A percentile compares a stretch with the other conserved stretches of the same genome.
These are phyloP conservation scores for Corythornis madagascariensis DNA, from an alignment of 2,113 vertebrate genomes.

Conservation along the genomic window DNA sequence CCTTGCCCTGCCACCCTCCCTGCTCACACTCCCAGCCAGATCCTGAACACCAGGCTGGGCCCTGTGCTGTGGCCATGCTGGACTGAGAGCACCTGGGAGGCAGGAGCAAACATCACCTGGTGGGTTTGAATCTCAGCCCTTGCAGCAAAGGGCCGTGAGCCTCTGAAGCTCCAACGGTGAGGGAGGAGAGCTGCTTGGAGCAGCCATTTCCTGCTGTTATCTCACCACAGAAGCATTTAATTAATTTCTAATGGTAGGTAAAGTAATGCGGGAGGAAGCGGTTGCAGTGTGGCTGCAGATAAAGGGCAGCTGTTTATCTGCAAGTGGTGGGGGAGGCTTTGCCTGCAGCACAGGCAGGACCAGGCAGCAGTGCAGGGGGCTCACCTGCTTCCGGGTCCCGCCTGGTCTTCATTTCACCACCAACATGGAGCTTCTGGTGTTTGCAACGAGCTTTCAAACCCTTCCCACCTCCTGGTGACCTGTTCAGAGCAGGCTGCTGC, in stretches of 20 bases:
- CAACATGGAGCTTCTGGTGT: neutral
- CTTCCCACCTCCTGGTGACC: neutral
- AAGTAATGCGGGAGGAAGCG: constrained; percentile 35
- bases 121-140: constrained; percentile 28
- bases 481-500: neutral
- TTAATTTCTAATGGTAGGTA: constrained; percentile 60
- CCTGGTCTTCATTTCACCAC: neutral
- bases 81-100: neutral
- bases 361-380: neutral
- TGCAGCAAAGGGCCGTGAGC: neutral
- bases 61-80: fast-evolving
- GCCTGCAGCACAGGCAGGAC: neutral
- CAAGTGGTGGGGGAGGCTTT: neutral
- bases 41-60: neutral
- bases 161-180: fast-evolving
- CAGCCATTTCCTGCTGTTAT: constrained; percentile 50
- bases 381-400: neutral
- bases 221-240: constrained; percentile 63
- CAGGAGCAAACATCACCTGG: neutral
- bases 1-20: neutral
- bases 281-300: constrained; percentile 45
- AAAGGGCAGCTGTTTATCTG: constrained; percentile 51
- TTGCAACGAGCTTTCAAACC: neutral
- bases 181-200: constrained; percentile 38
- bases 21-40: fast-evolving